Evolutionary conservation across 2,888 invertebrate genomes (phyloP), one percentile per base, ranked within the genome.

Genomic region (Agonopterix subpropinquella): DNA sequence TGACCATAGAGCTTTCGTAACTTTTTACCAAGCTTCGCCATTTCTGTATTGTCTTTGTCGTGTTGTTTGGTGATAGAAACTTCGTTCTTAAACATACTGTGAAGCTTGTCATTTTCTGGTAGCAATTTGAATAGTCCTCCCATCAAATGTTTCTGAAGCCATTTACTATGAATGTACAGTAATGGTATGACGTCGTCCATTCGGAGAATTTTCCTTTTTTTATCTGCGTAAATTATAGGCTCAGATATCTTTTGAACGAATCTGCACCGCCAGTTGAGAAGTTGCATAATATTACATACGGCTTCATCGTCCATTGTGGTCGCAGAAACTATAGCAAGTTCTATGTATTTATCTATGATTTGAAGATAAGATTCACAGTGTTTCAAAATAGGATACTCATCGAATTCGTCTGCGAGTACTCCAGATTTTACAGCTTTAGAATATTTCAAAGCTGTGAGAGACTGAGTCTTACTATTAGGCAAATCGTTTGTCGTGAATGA

Each of bases 141-240:
- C 1, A 92, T 64, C 18, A 92, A 76, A 74, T 91, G 88, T 67
- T 95, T 95, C 11, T 89, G 77, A 39, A 95, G 70, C 95, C 95
- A 95, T 72, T 92, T 93, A 61, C 91, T 93, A 67, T 95, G 94
- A 9, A 94, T 83, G 56, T 91, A 86, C 0, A 95, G 65, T 47
- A 91, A 82, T n/a, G 91, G 90, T 42, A 91, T 75, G 1, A 92
- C 77, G 52, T 91, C 90, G 46, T 90, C 81, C 2, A 47, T 43
- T 36, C 28, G 44, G 43, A 47, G 49, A 8, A 10, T 41, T 15
- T 45, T 49, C 41, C 44, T 52, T 5, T 11, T 37, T 15, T 52
- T 41, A 8, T 39, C 43, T 3, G 36, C 37, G 15, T n/a, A 41
- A 39, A 35, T 45, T 1, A 87, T 76, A 1, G 75, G 66, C 52